These are phyloP conservation scores for Ascaphus truei DNA, from an alignment of 2,113 vertebrate species.

Conservation along the genomic window DNA sequence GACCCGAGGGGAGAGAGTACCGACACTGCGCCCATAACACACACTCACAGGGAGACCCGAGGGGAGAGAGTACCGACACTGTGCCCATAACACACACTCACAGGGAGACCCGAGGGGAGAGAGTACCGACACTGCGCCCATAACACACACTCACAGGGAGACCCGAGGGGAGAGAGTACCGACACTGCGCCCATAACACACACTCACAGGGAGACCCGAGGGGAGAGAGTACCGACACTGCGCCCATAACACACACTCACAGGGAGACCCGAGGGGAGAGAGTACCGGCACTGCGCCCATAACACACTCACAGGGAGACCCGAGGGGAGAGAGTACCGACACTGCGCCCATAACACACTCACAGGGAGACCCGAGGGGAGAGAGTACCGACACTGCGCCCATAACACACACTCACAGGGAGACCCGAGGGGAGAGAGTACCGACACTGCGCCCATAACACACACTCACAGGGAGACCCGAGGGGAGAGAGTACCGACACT, in stretches of 20 bases:
- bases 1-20: constrained; percentile 52
- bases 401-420: constrained; percentile 58
- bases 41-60: too few species aligned
- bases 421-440: constrained; percentile 52
- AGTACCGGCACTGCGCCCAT: background rate
- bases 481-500: background rate
- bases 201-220: constrained; percentile 73
- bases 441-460: background rate
- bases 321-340: too few species aligned
- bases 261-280: constrained; percentile 63
- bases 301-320: too few species aligned
- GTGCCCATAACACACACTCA: constrained; percentile 64
- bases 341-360: constrained; percentile 63
- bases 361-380: constrained; percentile 66
- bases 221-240: background rate
- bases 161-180: constrained; percentile 52
- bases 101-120: constrained; percentile 64
- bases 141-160: constrained; percentile 58
- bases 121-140: background rate
- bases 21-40: background rate
- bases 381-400: background rate
- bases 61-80: too few species aligned
- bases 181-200: background rate
- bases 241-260: constrained; percentile 43
- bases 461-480: constrained; percentile 73